phyloP scores from a whole-genome alignment of 2,888 invertebrate species.

The Acleris cristana region DNA sequence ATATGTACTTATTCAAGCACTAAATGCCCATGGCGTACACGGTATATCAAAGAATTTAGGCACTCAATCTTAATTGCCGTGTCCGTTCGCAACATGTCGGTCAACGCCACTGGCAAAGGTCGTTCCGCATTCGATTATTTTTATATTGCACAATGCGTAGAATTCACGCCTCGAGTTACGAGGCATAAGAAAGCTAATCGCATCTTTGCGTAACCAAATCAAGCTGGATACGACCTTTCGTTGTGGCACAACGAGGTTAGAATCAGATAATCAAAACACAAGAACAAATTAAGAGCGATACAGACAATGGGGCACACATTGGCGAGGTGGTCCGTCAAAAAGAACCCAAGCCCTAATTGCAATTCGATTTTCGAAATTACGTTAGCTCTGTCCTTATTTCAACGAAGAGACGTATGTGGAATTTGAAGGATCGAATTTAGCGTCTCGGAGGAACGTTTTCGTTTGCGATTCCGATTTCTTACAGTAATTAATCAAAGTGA shows the following conservation, averaged over 20 bases:
- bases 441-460: constrained; percentile 60
- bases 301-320: constrained; percentile 53
- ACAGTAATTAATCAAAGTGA: constrained; percentile 70
- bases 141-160: constrained; percentile 65
- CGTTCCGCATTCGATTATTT: constrained; percentile 45
- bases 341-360: background rate
- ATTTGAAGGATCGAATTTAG: background rate
- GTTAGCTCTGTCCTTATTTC: too few relatives aligned
- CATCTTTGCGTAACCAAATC: constrained; percentile 61
- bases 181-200: constrained; percentile 60
- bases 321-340: constrained; percentile 43
- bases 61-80: background rate
- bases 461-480: constrained; percentile 54
- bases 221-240: constrained; percentile 55
- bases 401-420: too few relatives aligned
- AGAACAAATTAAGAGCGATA: constrained; percentile 46
- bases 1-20: too few relatives aligned
- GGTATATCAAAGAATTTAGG: too few relatives aligned
- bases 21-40: too few relatives aligned
- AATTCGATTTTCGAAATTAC: too few relatives aligned
- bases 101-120: constrained; percentile 58
- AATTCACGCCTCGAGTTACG: constrained; percentile 61
- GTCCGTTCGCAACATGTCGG: constrained; percentile 46
- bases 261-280: constrained; percentile 38
- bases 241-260: constrained; percentile 40